Evolutionary conservation across 2,113 vertebrate genomes (phyloP), one percentile per base, ranked within the genome.

Genomic region (Porphyrio hochstetteri): DNA sequence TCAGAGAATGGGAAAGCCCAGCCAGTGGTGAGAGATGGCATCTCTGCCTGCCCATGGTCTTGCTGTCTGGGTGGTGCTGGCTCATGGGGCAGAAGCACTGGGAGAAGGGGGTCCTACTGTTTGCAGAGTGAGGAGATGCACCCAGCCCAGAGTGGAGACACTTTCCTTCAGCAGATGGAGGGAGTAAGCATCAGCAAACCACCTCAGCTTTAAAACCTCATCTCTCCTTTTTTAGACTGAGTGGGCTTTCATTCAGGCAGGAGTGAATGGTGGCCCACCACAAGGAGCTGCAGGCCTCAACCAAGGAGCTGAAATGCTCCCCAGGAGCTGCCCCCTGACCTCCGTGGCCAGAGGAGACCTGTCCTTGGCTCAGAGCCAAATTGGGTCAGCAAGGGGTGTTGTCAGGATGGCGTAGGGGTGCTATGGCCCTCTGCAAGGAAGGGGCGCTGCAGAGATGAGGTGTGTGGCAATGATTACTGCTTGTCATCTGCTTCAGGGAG

Each of bases 301-400:
- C 44, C 44, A 46, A 46, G 52, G 57, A 86, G 61, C 16, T 5
- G 31, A 61, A 69, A 57, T 2, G 1, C 2, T 35, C 13, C 38
- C 23, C 23, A 13, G 64, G 55, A 91, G 31, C 38, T n/a, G 25
- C n/a, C 24, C 31, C 52, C 44, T 67, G 70, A 9, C 35, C 48
- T 76, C 42, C 23, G 38, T 13, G n/a, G 59, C 31, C 71, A 61
- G 35, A 80, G 53, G 3, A 68, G 31, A 17, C 28, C 48, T 0
- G 0, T 48, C 25, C 42, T 36, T 3, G 2, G 69, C 40, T 52
- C 52, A 27, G 42, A 38, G 19, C 4, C 42, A 42, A 38, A 57
- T 24, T 59, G 71, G 24, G 33, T 19, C 0, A 0, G 16, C 0
- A 5, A 57, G 28, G 21, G 19, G 38, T 14, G 10, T 16, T 35